phyloP scores from a whole-genome alignment of 2,797 vertebrate genomes.

The Periophthalmus magnuspinnatus region DNA sequence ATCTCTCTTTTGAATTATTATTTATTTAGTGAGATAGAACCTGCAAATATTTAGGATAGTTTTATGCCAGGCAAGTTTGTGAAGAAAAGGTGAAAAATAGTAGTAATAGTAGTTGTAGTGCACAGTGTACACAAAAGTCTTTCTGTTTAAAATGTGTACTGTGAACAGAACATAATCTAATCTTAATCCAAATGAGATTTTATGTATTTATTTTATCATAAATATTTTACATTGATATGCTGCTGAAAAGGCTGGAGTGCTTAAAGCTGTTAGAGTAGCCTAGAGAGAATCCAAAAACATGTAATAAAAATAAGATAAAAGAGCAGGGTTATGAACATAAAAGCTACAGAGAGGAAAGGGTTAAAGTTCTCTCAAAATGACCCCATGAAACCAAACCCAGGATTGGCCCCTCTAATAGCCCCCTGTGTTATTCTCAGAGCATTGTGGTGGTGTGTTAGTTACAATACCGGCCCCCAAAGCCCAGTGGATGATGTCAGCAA shows the following conservation, averaged over 20 bases:
- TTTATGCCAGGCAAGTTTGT: too few relatives aligned
- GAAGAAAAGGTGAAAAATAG: too few relatives aligned
- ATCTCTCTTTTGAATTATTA: too few relatives aligned
- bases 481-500: constrained; percentile 61
- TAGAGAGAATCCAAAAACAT: background rate
- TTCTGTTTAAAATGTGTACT: too few relatives aligned
- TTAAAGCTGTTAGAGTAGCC: background rate
- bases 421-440: constrained; percentile 39
- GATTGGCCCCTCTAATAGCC: constrained; percentile 21
- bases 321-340: background rate
- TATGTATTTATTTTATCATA: background rate
- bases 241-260: background rate
- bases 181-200: background rate
- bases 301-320: background rate
- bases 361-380: background rate
- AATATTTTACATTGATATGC: background rate
- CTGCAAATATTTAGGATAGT: too few relatives aligned
- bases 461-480: constrained; percentile 48
- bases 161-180: background rate
- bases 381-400: constrained; percentile 7
- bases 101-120: too few relatives aligned
- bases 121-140: too few relatives aligned
- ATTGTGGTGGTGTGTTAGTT: constrained; percentile 42
- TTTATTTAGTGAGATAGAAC: too few relatives aligned
- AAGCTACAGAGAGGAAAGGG: background rate